These are phyloP conservation scores for Drosophila pseudotakahashii DNA, from an alignment of 2,888 invertebrate species.

Conservation along the genomic window DNA sequence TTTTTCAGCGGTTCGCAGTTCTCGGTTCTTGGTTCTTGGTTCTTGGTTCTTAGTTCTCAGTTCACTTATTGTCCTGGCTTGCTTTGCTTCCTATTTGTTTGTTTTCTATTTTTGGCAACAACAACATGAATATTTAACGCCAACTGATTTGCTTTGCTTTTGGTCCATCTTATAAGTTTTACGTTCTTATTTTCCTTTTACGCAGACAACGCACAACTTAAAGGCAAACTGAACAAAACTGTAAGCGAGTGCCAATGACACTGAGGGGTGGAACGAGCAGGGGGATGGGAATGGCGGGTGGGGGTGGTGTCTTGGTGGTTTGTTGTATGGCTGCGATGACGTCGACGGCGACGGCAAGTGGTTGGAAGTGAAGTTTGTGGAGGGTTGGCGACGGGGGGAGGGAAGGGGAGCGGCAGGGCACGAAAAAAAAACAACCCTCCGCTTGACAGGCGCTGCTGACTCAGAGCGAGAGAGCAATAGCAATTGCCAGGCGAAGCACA, in stretches of 20 bases:
- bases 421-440: conserved; percentile 66
- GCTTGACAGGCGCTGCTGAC: conserved; percentile 50
- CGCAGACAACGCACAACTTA: conserved; percentile 44
- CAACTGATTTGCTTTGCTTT: neutral
- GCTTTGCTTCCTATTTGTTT: neutral
- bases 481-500: conserved; percentile 26
- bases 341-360: conserved; percentile 65
- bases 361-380: conserved; percentile 61
- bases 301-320: conserved; percentile 31
- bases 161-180: neutral
- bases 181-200: neutral
- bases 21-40: conserved; percentile 2
- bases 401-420: conserved; percentile 7
- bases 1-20: conserved; percentile 27
- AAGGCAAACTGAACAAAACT: conserved; percentile 40
- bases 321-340: conserved; percentile 56
- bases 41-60: conserved; percentile 5
- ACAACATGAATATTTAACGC: neutral
- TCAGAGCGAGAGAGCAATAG: conserved; percentile 40
- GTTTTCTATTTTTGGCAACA: neutral
- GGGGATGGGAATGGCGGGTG: conserved; percentile 3
- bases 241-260: conserved; percentile 59
- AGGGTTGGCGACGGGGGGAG: neutral
- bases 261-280: conserved; percentile 14
- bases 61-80: conserved; percentile 26